Percentiles rank a stretch among this genome's conserved stretches.
Conservation (phyloP, 2,797 vertebrate genomes). For the Aeoliscus strigatus region DNA sequence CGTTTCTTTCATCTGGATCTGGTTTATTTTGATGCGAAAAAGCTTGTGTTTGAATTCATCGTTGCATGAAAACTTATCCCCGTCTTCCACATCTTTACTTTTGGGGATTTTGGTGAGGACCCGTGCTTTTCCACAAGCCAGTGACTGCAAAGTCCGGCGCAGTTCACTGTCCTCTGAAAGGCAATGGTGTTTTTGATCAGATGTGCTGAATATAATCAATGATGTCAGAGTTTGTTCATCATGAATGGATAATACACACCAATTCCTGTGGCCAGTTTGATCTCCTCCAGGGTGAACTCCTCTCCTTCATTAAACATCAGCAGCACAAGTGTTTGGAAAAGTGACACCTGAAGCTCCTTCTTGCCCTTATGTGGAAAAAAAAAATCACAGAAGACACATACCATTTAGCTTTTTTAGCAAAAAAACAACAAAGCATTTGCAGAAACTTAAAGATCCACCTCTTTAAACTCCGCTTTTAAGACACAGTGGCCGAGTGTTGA, state of each 20-base stretch:
- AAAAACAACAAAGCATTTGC: too few relatives aligned
- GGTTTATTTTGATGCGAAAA: conserved; percentile 99
- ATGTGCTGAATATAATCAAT: too few relatives aligned
- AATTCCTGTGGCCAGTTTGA: conserved; percentile 94
- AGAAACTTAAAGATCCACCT: too few relatives aligned
- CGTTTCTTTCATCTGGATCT: conserved; percentile 99
- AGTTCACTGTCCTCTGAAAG: conserved; percentile 90
- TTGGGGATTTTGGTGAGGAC: conserved; percentile 94
- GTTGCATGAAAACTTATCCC: conserved; percentile 97
- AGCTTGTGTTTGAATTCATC: conserved; percentile 98
- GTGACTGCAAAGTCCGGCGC: conserved; percentile 89
- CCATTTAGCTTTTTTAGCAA: neutral
- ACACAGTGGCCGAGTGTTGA: conserved; percentile 97
- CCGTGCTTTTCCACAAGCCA: conserved; percentile 96
- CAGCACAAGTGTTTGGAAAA: conserved; percentile 97
- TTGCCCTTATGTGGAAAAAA: conserved; percentile 82
- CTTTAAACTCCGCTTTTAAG: conserved; percentile 96
- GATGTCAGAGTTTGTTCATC: too few relatives aligned
- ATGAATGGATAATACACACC: conserved; percentile 66
- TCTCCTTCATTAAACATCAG: conserved; percentile 99
- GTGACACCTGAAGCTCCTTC: conserved; percentile 97
- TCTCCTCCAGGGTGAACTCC: conserved; percentile 97
- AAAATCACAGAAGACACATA: neutral
- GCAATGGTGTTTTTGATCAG: too few relatives aligned
- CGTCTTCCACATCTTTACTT: conserved; percentile 97